Percentiles rank a stretch among this genome's conserved stretches.
These are phyloP conservation scores for Holacanthus passer DNA, from an alignment of 2,113 vertebrate species.

Conservation along the genomic window DNA sequence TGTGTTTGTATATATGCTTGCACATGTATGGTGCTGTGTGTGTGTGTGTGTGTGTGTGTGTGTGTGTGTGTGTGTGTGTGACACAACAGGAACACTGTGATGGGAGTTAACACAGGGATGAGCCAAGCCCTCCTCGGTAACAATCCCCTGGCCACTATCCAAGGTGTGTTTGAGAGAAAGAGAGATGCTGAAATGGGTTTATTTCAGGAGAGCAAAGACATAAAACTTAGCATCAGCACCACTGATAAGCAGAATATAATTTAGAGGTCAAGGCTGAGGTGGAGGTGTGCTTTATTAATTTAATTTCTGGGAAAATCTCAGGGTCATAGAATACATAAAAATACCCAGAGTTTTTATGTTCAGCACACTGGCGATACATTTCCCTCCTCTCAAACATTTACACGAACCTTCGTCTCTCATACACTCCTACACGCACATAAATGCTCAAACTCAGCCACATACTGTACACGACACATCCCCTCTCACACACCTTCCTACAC, in stretches of 20 bases:
- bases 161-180: slow-evolving; percentile 87
- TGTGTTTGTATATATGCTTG: slow-evolving; percentile 64
- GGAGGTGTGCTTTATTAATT: slow-evolving; percentile 34
- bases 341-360: neutral
- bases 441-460: slow-evolving; percentile 22
- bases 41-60: slow-evolving; percentile 33
- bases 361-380: slow-evolving; percentile 1
- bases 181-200: slow-evolving; percentile 22
- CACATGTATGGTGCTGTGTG: slow-evolving; percentile 47
- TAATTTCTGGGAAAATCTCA: neutral
- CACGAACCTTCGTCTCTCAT: slow-evolving; percentile 20
- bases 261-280: slow-evolving; percentile 19
- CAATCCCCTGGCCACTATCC: slow-evolving; percentile 94
- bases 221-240: slow-evolving; percentile 14
- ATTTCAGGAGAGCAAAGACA: slow-evolving; percentile 2
- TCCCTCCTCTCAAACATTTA: slow-evolving; percentile 24
- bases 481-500: slow-evolving; percentile 51
- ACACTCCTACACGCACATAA: slow-evolving; percentile 37
- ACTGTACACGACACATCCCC: slow-evolving; percentile 30
- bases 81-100: slow-evolving; percentile 93
- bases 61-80: slow-evolving; percentile 56
- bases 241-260: slow-evolving; percentile 23
- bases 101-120: slow-evolving; percentile 94
- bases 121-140: slow-evolving; percentile 92
- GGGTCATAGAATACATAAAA: slow-evolving; percentile 24